Base-by-base conservation (phyloP, 2,888 invertebrate genomes). In the Atethmia centrago region DNA sequence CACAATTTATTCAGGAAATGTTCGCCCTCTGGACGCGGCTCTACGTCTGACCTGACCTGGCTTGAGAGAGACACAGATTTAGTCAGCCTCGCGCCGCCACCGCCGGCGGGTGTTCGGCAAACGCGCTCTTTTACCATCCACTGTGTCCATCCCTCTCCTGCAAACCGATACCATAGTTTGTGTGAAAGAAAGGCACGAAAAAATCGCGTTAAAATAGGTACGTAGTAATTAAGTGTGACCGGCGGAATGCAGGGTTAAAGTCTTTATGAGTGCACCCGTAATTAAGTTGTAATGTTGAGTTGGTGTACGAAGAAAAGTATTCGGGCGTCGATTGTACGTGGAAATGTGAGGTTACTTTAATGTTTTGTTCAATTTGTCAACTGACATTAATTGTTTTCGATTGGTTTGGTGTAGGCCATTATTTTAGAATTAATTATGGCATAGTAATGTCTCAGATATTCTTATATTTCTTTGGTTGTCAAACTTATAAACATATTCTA, bases 11-110 rank as follows among this genome's bases (percentile, higher is more conserved):
- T 85, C 77, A 74, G 82, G 71, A 87, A 86, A 84, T 87, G 83
- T 69, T 83, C 77, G 85, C 86, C 73, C 84, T 87, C 82, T 93
- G 92, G 78, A 91, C 93, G 88, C 89, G 80, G 84, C 94, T 89
- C 89, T 85, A 90, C 85, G 82, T 74, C 88, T 94, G 95, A 94
- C 95, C 96, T 95, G 96, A 96, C 96, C 96, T 94, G 94, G 91
- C 92, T 90, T 90, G 91, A 92, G 93, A 92, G 89, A 87, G 89
- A 88, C 95, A 94, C 94, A 95, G 96, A 96, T 96, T 96, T 95
- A 96, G 96, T 96, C 93, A 93, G 94, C 91, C 92, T 92, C 94
- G 95, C 94, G 94, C 92, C 93, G 92, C 93, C 93, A 88, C 87
- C 91, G 93, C 90, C 87, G 91, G 92, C 94, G 94, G 94, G 86